Percentiles rank a stretch among this genome's conserved stretches.
These are phyloP conservation scores for Caenorhabditis zanzibari DNA, from an alignment of 2,888 invertebrate species.

Conservation along the genomic window DNA sequence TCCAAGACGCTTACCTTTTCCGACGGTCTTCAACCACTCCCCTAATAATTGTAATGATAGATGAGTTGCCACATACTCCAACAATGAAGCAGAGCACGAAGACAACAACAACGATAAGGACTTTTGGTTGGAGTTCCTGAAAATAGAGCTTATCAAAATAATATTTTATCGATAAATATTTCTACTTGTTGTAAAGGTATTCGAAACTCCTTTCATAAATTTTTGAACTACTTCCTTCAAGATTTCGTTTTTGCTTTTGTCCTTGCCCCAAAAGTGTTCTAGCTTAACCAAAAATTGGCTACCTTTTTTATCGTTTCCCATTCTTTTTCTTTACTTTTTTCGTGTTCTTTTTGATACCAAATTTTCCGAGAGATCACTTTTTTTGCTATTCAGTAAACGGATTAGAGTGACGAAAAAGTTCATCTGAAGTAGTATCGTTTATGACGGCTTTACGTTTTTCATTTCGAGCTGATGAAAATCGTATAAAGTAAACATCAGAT, in stretches of 20 bases:
- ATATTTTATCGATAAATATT: too few relatives aligned
- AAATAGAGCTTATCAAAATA: slow-evolving; percentile 12
- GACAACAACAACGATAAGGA: slow-evolving; percentile 78
- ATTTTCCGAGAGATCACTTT: not conserved
- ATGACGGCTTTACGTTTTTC: slow-evolving; percentile 6
- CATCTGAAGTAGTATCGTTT: not conserved
- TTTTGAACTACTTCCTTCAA: too few relatives aligned
- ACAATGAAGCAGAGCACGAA: slow-evolving; percentile 81
- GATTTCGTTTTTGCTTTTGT: too few relatives aligned
- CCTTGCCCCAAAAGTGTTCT: too few relatives aligned
- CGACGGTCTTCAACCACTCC: slow-evolving; percentile 77
- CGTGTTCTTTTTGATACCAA: too few relatives aligned
- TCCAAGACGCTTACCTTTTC: slow-evolving; percentile 28
- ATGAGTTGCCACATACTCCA: slow-evolving; percentile 81
- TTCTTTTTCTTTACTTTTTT: too few relatives aligned
- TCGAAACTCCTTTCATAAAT: too few relatives aligned
- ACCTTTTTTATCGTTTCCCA: too few relatives aligned
- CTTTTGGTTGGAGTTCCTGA: slow-evolving; percentile 81
- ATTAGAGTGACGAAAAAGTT: slow-evolving; percentile 19
- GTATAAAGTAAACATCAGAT: slow-evolving; percentile 17
- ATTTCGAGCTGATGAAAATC: slow-evolving; percentile 4
- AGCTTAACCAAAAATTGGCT: too few relatives aligned
- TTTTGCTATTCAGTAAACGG: not conserved
- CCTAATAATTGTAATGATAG: slow-evolving; percentile 79
- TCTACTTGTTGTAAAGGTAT: too few relatives aligned